Evolutionary conservation across 2,113 vertebrate genomes (phyloP), one percentile per base, ranked within the genome.

Genomic region (Heloderma charlesbogerti): DNA sequence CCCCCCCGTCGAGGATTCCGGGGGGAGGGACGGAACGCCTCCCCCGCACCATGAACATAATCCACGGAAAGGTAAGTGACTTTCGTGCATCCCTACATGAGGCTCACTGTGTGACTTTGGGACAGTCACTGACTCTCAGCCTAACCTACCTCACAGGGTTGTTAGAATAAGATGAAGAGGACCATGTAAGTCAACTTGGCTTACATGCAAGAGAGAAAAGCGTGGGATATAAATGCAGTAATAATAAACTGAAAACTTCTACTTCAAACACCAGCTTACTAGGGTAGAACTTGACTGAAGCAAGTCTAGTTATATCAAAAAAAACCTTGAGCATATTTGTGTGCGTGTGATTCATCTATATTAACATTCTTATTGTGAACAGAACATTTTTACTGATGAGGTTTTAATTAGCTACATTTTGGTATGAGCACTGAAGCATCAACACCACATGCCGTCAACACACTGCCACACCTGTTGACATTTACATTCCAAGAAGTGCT

Each of bases 331-430:
- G 20, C 87, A 78, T 88, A 54, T 54, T 84, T 84, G 29, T 69
- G 9, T 87, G 67, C 51, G n/a, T 34, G 48, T 72, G 63, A 60
- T 79, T 51, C 3, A 0, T 0, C 78, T 95, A 87, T 90, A 94
- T 96, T 93, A 92, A 94, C 60, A 92, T 57, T 91, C n/a, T 54
- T 88, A 57, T 92, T 94, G 40, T 74, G 84, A 95, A 94, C 0
- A 9, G 48, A 34, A 88, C 94, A 90, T 86, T 10, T 57, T 63
- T 74, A 86, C 20, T 0, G 0, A 92, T 90, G 74, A 96, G 8
- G 88, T 67, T 94, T 90, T 89, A 96, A 95, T 96, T 91, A 93
- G 80, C 74, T 90, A 34, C 0, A 4, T 91, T 95, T 95, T 60
- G 86, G 67, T 74, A 29, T 34, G 78, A 75, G 34, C 45, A 84